phyloP scores from a whole-genome alignment of 2,797 vertebrate genomes.

The Cryptoblepharus egeriae region DNA sequence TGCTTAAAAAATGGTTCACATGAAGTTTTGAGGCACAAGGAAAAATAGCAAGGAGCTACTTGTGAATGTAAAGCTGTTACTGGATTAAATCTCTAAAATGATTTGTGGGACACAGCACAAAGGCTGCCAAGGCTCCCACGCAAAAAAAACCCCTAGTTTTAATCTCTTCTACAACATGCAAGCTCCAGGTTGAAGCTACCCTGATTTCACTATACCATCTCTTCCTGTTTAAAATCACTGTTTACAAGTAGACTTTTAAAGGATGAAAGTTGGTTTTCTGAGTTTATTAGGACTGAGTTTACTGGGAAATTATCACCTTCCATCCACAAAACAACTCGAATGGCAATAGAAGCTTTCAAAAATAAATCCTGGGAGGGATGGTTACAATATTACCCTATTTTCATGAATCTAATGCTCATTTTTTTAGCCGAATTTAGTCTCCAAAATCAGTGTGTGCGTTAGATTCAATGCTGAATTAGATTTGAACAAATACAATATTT shows the following conservation, averaged over 20 bases:
- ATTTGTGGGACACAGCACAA: background rate
- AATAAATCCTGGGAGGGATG: background rate
- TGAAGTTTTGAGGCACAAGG: background rate
- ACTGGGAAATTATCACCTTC: background rate
- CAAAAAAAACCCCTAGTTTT: too few species aligned
- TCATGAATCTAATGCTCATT: too few species aligned
- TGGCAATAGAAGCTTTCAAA: background rate
- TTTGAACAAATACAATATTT: too few species aligned
- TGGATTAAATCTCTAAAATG: background rate
- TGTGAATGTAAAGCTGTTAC: background rate
- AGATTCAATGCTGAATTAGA: too few species aligned
- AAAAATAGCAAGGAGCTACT: background rate
- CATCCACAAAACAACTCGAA: background rate
- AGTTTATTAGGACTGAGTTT: constrained; percentile 4
- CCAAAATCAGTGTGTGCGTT: too few species aligned
- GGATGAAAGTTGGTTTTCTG: background rate
- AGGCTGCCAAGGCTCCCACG: background rate
- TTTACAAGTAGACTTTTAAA: background rate
- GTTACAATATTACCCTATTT: background rate
- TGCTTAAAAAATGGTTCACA: background rate
- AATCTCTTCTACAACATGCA: background rate
- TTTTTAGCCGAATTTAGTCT: too few species aligned
- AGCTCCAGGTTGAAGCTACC: background rate
- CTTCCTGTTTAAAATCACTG: background rate
- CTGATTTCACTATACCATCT: too few species aligned